phyloP scores from a whole-genome alignment of 2,888 invertebrate species.

The Acanthosepion lycidas region DNA sequence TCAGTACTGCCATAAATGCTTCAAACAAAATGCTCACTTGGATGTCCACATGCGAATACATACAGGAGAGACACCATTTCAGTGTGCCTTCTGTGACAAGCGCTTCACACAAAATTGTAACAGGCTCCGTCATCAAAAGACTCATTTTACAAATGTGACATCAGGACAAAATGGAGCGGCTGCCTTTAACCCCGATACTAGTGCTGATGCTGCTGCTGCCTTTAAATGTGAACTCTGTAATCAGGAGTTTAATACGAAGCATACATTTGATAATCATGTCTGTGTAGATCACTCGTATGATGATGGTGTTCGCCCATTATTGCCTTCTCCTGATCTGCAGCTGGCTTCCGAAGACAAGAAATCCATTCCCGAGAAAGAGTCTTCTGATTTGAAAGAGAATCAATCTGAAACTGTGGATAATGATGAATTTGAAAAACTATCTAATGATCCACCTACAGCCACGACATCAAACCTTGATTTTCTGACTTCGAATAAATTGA shows the following conservation, averaged over 20 bases:
- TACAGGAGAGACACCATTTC: conserved; percentile 24
- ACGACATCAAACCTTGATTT: not conserved
- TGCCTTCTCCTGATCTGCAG: not conserved
- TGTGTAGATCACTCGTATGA: not conserved
- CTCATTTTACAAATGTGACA: conserved; percentile 23
- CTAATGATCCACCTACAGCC: not conserved
- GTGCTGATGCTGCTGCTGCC: not conserved
- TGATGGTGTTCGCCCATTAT: not conserved
- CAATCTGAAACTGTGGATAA: not conserved
- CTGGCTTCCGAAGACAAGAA: conserved; percentile 35
- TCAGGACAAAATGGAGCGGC: not conserved
- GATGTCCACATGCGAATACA: conserved; percentile 42
- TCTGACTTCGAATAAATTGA: not conserved
- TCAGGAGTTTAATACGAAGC: not conserved
- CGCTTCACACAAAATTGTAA: conserved; percentile 42
- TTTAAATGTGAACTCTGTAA: not conserved
- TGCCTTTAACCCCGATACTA: not conserved
- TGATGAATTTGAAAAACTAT: not conserved
- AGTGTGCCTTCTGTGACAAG: conserved; percentile 35
- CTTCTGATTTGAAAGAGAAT: not conserved
- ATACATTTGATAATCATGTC: not conserved
- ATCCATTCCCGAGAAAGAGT: not conserved
- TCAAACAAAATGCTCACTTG: conserved; percentile 40
- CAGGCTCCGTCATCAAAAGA: conserved; percentile 10
- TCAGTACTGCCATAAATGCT: conserved; percentile 11